A percentile compares a stretch with the other conserved stretches of the same genome.
Evolutionary conservation across 2,113 vertebrate genomes (phyloP).

Genomic region (Tachuris rubrigastra): DNA sequence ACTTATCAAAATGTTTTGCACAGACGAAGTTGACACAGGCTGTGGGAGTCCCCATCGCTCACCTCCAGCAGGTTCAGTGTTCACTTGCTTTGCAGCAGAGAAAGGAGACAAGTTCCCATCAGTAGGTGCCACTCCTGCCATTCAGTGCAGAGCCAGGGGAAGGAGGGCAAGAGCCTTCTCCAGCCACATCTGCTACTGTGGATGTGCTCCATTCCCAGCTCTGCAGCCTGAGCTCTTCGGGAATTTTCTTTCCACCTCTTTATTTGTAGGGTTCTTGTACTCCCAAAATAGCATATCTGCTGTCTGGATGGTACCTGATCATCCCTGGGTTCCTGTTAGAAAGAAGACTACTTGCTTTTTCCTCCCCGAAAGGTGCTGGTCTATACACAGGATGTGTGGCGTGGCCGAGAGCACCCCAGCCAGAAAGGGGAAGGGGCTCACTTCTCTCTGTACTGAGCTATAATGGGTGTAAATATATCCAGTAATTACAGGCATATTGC

Average conservation of each 20-base stretch:
- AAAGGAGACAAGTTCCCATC: neutral
- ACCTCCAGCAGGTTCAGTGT: neutral
- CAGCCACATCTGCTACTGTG: neutral
- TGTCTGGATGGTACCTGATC: neutral
- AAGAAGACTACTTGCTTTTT: neutral
- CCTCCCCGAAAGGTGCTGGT: neutral
- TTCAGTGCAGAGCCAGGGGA: fast-evolving
- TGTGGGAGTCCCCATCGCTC: fast-evolving
- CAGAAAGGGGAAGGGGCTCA: neutral
- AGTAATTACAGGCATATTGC: neutral
- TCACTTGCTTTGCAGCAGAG: neutral
- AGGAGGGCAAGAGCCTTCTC: neutral
- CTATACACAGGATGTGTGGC: fast-evolving
- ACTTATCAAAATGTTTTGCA: neutral
- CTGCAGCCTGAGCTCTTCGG: neutral
- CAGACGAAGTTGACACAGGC: neutral
- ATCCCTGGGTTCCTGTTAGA: neutral
- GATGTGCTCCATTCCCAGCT: neutral
- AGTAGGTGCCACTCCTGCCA: neutral
- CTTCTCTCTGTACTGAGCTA: neutral
- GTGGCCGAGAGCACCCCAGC: neutral
- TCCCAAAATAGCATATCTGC: neutral
- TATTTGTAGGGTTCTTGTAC: neutral
- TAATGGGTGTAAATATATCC: neutral
- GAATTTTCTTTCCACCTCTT: neutral